Percentiles rank a stretch among this genome's conserved stretches.
Evolutionary conservation across 2,888 invertebrate genomes (phyloP).

Genomic region (Folsomia manolachei): DNA sequence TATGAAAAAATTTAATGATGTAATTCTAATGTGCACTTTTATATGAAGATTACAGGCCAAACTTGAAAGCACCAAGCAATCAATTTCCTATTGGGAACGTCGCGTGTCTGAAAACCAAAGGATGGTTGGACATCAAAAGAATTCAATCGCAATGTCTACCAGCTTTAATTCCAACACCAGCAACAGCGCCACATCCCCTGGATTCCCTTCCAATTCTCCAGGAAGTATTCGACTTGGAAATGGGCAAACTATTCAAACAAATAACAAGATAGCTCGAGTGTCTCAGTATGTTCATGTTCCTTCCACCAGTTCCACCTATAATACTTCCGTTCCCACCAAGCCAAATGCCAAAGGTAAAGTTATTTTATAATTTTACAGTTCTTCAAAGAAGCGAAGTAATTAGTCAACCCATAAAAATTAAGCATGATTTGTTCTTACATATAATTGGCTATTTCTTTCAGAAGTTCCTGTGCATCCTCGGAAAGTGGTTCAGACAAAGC

Average conservation of each 20-base stretch:
- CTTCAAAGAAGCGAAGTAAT: no score
- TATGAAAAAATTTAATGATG: background rate
- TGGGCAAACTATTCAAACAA: background rate
- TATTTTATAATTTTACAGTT: no score
- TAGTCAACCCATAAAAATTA: no score
- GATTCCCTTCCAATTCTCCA: background rate
- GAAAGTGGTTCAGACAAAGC: background rate
- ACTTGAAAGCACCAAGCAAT: background rate
- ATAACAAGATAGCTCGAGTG: background rate
- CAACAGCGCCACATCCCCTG: background rate
- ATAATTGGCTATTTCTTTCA: no score
- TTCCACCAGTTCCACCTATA: no score
- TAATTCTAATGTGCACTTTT: background rate
- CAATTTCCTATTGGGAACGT: constrained; percentile 14
- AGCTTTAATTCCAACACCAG: background rate
- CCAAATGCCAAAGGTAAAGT: no score
- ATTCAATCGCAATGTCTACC: background rate
- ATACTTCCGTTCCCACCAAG: no score
- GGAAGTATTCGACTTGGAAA: background rate
- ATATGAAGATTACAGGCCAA: constrained; percentile 1
- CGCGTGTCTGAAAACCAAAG: constrained; percentile 11
- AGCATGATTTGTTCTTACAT: no score
- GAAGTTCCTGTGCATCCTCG: background rate
- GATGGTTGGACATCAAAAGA: background rate
- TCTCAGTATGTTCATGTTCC: background rate